Percentiles rank a stretch among this genome's conserved stretches.
These are phyloP conservation scores for Anguilla pacifica DNA, from an alignment of 2,797 vertebrate genomes.

Conservation along the genomic window DNA sequence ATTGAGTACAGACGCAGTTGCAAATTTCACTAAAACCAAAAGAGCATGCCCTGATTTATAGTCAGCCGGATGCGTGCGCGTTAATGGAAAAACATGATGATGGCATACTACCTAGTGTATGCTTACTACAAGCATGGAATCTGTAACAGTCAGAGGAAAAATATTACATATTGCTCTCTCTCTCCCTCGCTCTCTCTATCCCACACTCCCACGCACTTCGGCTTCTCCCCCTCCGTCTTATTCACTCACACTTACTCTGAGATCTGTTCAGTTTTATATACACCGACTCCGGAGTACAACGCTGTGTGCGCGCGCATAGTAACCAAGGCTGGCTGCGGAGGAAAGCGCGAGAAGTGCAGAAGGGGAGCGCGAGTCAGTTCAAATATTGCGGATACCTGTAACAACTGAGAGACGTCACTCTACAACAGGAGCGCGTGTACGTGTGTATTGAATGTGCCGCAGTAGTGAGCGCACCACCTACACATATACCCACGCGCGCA, in stretches of 20 bases:
- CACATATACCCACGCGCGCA: not conserved
- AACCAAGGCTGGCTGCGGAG: conserved; percentile 47
- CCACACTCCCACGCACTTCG: conserved; percentile 40
- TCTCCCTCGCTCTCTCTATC: conserved; percentile 39
- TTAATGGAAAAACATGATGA: not conserved
- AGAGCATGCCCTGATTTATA: not conserved
- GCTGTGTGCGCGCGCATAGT: conserved; percentile 40
- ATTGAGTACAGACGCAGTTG: not conserved
- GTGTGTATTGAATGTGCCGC: conserved; percentile 22
- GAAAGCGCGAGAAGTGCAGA: conserved; percentile 46
- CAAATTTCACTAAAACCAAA: not conserved
- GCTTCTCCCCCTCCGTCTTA: conserved; percentile 29
- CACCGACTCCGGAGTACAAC: conserved; percentile 28
- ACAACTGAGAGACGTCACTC: conserved; percentile 50
- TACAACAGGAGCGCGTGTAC: conserved; percentile 15
- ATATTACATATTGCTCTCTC: conserved; percentile 33
- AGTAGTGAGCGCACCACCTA: conserved; percentile 8
- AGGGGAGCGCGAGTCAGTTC: conserved; percentile 33
- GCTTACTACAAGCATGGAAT: conserved; percentile 4
- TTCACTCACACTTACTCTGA: conserved; percentile 29
- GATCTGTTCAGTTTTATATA: conserved; percentile 16
- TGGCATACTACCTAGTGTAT: not conserved
- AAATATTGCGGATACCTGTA: conserved; percentile 33
- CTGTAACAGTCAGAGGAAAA: not conserved
- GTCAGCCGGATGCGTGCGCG: not conserved